These are phyloP conservation scores for Pristis pectinata DNA, from an alignment of 2,797 vertebrate genomes.

Conservation along the genomic window DNA sequence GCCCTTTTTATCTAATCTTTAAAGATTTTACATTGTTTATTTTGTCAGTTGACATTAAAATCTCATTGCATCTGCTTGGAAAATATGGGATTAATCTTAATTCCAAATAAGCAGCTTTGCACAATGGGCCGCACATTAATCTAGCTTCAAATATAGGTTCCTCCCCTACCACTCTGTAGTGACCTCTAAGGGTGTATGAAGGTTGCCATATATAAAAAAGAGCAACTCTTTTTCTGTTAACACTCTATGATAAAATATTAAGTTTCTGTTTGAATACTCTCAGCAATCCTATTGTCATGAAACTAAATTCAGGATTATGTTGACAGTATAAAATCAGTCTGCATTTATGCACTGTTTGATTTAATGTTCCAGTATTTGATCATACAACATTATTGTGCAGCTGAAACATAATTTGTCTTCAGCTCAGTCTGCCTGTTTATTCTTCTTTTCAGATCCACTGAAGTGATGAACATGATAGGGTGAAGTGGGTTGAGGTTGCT, in stretches of 20 bases:
- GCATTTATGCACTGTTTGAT: too few relatives aligned
- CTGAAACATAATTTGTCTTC: too few relatives aligned
- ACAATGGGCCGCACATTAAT: background rate
- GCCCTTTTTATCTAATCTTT: background rate
- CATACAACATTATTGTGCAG: too few relatives aligned
- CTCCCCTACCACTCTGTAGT: background rate
- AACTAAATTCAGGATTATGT: too few relatives aligned
- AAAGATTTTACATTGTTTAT: slow-evolving; percentile 21
- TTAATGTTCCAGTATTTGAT: too few relatives aligned
- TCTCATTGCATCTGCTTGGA: background rate
- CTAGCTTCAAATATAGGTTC: background rate
- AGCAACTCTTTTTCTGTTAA: background rate
- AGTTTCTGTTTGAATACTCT: background rate
- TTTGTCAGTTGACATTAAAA: slow-evolving; percentile 18
- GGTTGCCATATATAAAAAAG: background rate
- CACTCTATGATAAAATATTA: background rate
- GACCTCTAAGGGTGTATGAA: background rate
- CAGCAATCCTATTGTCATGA: too few relatives aligned
- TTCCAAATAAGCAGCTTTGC: slow-evolving; percentile 20
- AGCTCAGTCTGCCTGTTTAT: too few relatives aligned
- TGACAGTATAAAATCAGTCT: too few relatives aligned
- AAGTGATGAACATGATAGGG: too few relatives aligned
- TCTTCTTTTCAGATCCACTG: too few relatives aligned
- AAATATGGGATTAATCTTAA: slow-evolving; percentile 33
- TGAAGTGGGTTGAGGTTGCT: too few relatives aligned